Conservation (phyloP, 1,140 invertebrate genomes). For the Homalodisca vitripennis region DNA sequence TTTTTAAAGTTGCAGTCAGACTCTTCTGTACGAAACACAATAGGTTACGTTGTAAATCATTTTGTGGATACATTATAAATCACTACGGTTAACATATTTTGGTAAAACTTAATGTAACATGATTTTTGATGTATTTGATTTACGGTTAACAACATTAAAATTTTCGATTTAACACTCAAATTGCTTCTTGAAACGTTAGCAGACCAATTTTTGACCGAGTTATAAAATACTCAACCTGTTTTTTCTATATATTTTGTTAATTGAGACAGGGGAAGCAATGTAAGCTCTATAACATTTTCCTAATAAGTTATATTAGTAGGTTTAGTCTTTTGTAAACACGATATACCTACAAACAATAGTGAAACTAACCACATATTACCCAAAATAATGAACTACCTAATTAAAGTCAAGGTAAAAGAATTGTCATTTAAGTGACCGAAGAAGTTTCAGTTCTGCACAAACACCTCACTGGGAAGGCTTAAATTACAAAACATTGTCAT, state of each 20-base stretch:
- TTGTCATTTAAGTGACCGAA: too few relatives aligned
- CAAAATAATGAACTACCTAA: background rate
- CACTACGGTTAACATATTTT: background rate
- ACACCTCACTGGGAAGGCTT: constrained; percentile 5
- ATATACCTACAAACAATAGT: background rate
- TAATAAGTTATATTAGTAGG: background rate
- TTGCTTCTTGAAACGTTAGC: background rate
- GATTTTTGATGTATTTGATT: background rate
- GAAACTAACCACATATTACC: background rate
- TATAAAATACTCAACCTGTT: background rate
- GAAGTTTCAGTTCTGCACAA: background rate
- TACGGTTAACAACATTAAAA: background rate
- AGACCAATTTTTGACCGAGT: background rate
- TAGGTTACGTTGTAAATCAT: background rate
- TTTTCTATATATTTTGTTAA: constrained; percentile 1
- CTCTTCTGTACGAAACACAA: background rate
- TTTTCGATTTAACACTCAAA: background rate
- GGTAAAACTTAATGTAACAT: background rate
- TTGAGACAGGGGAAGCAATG: background rate
- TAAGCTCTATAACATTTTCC: background rate
- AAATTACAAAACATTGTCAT: background rate
- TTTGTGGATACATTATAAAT: background rate
- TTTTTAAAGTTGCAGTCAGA: background rate
- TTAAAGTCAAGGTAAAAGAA: background rate
- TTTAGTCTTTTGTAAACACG: background rate